Percentiles rank a stretch among this genome's conserved stretches.
Conservation (phyloP, 2,797 vertebrate genomes). For the Gymnothorax reevesii region DNA sequence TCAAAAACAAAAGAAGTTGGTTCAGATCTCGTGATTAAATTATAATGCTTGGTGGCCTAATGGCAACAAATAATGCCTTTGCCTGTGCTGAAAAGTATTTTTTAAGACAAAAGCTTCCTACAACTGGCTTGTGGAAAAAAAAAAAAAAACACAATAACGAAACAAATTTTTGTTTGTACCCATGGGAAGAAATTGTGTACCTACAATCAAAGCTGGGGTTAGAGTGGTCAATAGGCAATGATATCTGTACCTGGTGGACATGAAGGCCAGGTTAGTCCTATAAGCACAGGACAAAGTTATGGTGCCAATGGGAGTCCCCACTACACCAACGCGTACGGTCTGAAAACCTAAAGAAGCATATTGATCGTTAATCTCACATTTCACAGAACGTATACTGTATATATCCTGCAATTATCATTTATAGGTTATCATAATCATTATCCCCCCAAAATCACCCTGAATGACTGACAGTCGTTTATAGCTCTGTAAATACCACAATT, state of each 20-base stretch:
- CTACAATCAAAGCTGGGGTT: neutral
- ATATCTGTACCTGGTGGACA: constrained; percentile 88
- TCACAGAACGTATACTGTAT: neutral
- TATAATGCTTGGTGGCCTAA: neutral
- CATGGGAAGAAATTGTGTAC: neutral
- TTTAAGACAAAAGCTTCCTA: neutral
- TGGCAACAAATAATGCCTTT: neutral
- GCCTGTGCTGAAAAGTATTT: neutral
- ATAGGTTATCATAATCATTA: neutral
- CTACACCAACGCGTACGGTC: constrained; percentile 92
- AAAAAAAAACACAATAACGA: neutral
- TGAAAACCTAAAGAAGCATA: constrained; percentile 82
- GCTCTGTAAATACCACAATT: neutral
- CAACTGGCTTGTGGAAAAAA: neutral
- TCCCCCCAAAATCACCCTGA: neutral
- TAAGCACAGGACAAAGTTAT: constrained; percentile 96
- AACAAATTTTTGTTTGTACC: neutral
- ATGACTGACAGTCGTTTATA: neutral
- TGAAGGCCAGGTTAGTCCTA: constrained; percentile 96
- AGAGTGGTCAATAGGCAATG: neutral
- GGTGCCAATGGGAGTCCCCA: constrained; percentile 94
- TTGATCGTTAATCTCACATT: neutral
- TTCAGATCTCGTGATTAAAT: neutral
- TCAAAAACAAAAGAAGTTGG: neutral
- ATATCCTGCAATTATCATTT: neutral